Base-by-base conservation (phyloP, 37 sponge, comb jelly and placozoan genomes). In the Spongia lamella region DNA sequence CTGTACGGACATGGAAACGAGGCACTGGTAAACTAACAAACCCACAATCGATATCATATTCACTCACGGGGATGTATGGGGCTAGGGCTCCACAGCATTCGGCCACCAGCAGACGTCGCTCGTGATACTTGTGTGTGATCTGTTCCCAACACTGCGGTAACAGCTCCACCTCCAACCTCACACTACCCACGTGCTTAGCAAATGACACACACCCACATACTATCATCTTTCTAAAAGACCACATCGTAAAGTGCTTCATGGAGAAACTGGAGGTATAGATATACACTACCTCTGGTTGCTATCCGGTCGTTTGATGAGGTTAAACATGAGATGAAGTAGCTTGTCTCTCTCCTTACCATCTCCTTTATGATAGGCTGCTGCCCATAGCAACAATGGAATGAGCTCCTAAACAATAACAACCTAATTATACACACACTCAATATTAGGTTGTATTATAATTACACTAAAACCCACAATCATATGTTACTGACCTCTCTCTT, bases 61-160 rank as follows among this genome's bases (percentile, higher is more conserved):
- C 31, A 64, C 76, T 77, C 26, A 93, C 94, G 2, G 90, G 84
- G 7, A 89, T 70, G 75, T 93, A 82, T 25, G 94, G 87, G 25
- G 88, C 80, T 19, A 93, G 81, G 3, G 72, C 75, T 11, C 90
- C 94, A 82, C 94, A 93, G 15, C 82, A 78, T 75, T 93, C 94
- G 21, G 88, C 90, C 27, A 90, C 94, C 29, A 93, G 77, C 19
- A 93, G 72, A n/a, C 94, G 60, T 56, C 87, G 79, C 79, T 89
- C 90, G 43, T 51, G 68, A 57, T 75, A 71, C 68, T 90, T 89
- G 77, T 93, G 74, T 38, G 63, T 57, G 38, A 93, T 82, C 79
- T 93, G 97, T 69, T 90, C 86, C 93, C 90, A 96, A 38, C 92
- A 85, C 78, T 96, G 97, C 7, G 93, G 93, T 52, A 96, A 68